Conservation (phyloP, 2,888 invertebrate genomes). For the Nymphalis polychloros region DNA sequence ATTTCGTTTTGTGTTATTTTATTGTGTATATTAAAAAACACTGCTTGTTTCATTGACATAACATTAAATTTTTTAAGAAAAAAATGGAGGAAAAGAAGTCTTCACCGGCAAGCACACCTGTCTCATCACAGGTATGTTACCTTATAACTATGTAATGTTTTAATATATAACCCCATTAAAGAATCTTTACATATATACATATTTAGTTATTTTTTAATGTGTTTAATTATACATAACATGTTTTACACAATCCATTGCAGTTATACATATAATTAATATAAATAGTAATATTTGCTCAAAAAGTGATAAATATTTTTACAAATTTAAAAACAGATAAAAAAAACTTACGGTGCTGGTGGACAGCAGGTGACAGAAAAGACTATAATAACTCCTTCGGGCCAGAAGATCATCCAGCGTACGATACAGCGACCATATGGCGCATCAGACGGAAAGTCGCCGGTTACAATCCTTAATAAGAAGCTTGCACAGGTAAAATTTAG, state of each 20-base stretch:
- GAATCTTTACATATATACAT: too few species aligned
- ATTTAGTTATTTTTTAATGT: too few species aligned
- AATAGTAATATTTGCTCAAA: too few species aligned
- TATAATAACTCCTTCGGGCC: slow-evolving; percentile 78
- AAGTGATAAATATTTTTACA: background rate
- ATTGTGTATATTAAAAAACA: background rate
- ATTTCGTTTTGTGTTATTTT: background rate
- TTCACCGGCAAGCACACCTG: slow-evolving; percentile 52
- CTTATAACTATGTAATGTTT: background rate
- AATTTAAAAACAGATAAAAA: slow-evolving; percentile 53
- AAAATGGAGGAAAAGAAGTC: slow-evolving; percentile 69
- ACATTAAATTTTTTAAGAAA: slow-evolving; percentile 50
- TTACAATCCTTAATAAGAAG: slow-evolving; percentile 72
- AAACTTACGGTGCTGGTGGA: slow-evolving; percentile 58
- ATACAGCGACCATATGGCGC: slow-evolving; percentile 64
- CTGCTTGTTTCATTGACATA: background rate
- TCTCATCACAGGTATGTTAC: slow-evolving; percentile 54
- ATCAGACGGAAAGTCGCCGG: slow-evolving; percentile 64
- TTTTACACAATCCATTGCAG: too few species aligned
- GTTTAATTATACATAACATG: too few species aligned
- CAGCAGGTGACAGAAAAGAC: slow-evolving; percentile 78
- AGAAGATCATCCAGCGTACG: slow-evolving; percentile 77
- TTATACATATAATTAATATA: too few species aligned
- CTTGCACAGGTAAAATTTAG: slow-evolving; percentile 61
- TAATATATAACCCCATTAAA: background rate